Base-by-base conservation (phyloP, 2,888 invertebrate genomes). In the Noctua janthe region DNA sequence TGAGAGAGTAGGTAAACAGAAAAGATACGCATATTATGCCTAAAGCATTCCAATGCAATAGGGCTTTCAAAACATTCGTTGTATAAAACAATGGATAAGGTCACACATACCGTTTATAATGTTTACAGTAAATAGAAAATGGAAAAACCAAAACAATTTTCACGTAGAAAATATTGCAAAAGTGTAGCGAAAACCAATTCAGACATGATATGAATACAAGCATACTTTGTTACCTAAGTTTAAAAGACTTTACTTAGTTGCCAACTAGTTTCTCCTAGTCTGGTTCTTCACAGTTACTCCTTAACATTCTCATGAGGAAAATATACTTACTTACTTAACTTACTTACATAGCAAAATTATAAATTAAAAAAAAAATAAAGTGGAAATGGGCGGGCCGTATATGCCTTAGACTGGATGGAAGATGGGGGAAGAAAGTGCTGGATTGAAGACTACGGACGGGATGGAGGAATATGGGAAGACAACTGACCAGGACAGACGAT, bases 21-120 rank as follows among this genome's bases (percentile, higher is more conserved):
- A 51, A 66, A 67, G 78, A 62, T 29, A 71, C 59, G 59, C 73
- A 67, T 71, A 54, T 67, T 17, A 80, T 10, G 54, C 11, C 4
- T 39, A 5, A 35, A 67, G 2, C 49, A 74, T 75, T 54, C 47
- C 35, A 47, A 70, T 39, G 69, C 35, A 73, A 75, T 15, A 23
- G 5, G 29, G 35, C 23, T 83, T 75, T 69, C 81, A 75, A 80
- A 80, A 85, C 72, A 72, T 39, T 11, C 1, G 56, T 74, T 74
- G 66, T 81, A 11, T 20, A 8, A n/a, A 59, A 83, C 70, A 80
- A 62, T 71, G 20, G 13, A 39, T 15, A 72, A 20, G 35, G 13
- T 8, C 43, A 66, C 54, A 59, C 5, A 56, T 1, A 23, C 72
- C 56, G 69, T 73, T 23, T 1, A 72, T 76, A 85, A 85, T 73